These are phyloP conservation scores for Megastigmus dorsalis DNA, from an alignment of 2,888 invertebrate species.

Conservation along the genomic window DNA sequence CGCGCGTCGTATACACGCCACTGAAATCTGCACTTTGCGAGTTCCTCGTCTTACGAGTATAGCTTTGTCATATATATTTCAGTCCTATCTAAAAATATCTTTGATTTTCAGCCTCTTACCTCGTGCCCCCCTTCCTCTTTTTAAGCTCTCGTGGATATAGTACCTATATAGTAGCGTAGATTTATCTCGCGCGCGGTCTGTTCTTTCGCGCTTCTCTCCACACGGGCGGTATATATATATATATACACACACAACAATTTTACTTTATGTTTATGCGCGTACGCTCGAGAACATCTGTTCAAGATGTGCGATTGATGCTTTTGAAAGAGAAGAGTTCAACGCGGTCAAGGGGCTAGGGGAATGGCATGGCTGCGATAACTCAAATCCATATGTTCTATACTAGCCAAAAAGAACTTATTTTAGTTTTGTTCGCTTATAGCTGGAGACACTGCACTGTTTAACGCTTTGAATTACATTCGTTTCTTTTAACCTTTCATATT, in stretches of 20 bases:
- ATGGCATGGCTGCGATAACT: too few species aligned
- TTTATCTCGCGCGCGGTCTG: neutral
- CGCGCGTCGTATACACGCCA: neutral
- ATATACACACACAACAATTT: neutral
- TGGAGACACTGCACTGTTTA: too few species aligned
- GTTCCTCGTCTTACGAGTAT: neutral
- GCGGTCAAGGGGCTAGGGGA: too few species aligned
- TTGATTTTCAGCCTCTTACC: constrained; percentile 19
- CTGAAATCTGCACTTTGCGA: constrained; percentile 14
- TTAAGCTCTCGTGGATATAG: neutral
- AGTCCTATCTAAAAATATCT: constrained; percentile 43
- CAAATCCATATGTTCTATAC: too few species aligned
- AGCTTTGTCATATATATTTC: constrained; percentile 26
- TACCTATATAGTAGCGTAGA: too few species aligned
- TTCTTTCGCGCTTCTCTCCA: neutral
- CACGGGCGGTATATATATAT: neutral
- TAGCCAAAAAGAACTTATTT: too few species aligned
- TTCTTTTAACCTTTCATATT: too few species aligned
- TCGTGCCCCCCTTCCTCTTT: neutral
- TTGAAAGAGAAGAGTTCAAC: too few species aligned
- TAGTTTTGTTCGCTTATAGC: too few species aligned
- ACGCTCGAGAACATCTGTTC: constrained; percentile 2
- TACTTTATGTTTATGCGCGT: constrained; percentile 1
- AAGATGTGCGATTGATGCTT: constrained; percentile 5
- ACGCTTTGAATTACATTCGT: too few species aligned